A percentile compares a stretch with the other conserved stretches of the same genome.
These are phyloP conservation scores for Caerostris darwini DNA, from an alignment of 1,140 invertebrate genomes.

Conservation along the genomic window DNA sequence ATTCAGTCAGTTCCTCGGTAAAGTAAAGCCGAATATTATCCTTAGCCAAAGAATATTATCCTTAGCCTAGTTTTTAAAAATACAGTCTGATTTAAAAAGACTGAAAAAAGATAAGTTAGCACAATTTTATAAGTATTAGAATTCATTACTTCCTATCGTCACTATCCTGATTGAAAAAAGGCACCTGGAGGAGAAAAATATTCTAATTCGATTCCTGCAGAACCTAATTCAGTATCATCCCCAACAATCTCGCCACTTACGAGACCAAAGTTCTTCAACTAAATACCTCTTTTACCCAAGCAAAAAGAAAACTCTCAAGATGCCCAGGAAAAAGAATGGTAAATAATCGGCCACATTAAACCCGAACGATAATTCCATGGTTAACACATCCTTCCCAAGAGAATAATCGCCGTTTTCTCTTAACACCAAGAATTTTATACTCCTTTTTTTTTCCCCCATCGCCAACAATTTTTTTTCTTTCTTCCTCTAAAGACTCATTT, in stretches of 20 bases:
- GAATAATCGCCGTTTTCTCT: conserved; percentile 47
- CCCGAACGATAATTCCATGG: conserved; percentile 8
- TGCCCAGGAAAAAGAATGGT: background rate
- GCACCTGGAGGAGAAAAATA: too few relatives aligned
- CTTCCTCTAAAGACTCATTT: conserved; percentile 12
- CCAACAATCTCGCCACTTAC: background rate
- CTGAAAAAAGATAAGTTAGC: too few relatives aligned
- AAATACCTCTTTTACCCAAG: background rate
- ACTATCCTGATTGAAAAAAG: too few relatives aligned
- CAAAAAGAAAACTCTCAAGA: background rate
- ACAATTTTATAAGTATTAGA: too few relatives aligned
- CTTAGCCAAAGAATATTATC: too few relatives aligned
- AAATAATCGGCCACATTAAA: conserved; percentile 38
- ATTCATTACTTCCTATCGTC: too few relatives aligned
- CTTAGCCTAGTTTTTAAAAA: too few relatives aligned
- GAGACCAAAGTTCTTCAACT: background rate
- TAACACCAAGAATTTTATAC: conserved; percentile 35
- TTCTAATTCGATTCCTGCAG: too few relatives aligned
- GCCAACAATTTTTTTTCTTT: conserved; percentile 6
- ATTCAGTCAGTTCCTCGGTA: too few relatives aligned
- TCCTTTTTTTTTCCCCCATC: background rate
- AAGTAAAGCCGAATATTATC: too few relatives aligned
- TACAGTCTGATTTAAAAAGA: too few relatives aligned
- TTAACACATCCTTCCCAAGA: conserved; percentile 41
- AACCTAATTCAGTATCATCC: too few relatives aligned